Evolutionary conservation across 1,140 invertebrate genomes (phyloP), one percentile per base, ranked within the genome.

Genomic region (Neodiprion virginianus): DNA sequence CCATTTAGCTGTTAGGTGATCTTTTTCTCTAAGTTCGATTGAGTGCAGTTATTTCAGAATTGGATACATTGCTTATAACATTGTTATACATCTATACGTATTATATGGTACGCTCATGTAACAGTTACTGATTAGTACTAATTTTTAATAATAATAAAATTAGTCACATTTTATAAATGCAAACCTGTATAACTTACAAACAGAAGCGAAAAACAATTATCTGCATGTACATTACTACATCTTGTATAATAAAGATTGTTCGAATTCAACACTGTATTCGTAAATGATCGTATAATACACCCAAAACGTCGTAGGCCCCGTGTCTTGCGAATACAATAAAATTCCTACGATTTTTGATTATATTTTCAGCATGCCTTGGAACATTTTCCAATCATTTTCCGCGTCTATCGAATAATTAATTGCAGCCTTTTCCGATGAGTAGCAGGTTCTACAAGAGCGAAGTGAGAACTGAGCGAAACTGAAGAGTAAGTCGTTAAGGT

Each of bases 171-270:
- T 69, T 69, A 69, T 69, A 69, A 69, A 23, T 21, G 67, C 67
- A 21, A 47, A 69, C 4, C 23, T 74, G 14, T 71, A 78, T 80
- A 78, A 78, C 79, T 76, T 73, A 80, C 76, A 78, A 78, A 65
- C 68, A n/a, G 72, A 73, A 74, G 53, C 21, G 50, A 77, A 61
- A 40, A 79, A 79, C 68, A 75, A 76, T 76, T 77, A 75, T 80
- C 77, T 78, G 78, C 67, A 77, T 80, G 77, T 80, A 80, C 79
- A 78, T 80, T 80, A 75, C 69, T 76, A 79, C 76, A 53, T 78
- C 77, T 80, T 80, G 79, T 80, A 80, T 74, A 80, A 79, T 80
- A 80, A 80, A 80, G 73, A 79, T 75, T 73, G 72, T 80, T 80
- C 75, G 77, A 80, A 80, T 79, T 77, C 71, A 75, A 14, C 53